Conservation (phyloP, 1,140 invertebrate genomes). For the Eufriesea mexicana region DNA sequence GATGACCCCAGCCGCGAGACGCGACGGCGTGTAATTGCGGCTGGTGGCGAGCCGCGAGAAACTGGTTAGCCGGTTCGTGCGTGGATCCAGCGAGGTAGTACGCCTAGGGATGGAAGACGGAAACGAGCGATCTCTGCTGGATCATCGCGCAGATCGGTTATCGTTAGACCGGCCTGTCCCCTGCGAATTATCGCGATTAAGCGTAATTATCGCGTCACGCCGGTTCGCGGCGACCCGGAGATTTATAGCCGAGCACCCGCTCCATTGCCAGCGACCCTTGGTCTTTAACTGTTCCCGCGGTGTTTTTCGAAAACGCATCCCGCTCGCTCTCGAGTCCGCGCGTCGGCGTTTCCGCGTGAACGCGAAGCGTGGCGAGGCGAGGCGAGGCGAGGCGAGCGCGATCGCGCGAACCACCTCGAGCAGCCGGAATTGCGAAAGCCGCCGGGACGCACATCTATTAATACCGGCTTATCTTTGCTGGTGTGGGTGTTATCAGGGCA, state of each 20-base stretch:
- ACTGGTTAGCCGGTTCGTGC: conserved; percentile 4
- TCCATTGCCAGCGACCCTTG: not conserved
- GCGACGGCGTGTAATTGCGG: conserved; percentile 14
- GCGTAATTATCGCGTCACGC: conserved; percentile 50
- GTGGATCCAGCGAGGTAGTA: not conserved
- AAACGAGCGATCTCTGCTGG: not conserved
- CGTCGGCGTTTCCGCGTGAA: conserved; percentile 33
- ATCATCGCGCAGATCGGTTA: conserved; percentile 14
- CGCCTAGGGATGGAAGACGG: not conserved
- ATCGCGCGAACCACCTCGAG: conserved; percentile 29
- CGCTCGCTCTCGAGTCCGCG: not conserved
- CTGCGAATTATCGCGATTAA: conserved; percentile 39
- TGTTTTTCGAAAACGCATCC: conserved; percentile 16
- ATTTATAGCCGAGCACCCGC: not conserved
- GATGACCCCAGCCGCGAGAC: not conserved
- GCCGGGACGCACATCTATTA: conserved; percentile 78
- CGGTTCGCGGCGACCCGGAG: not conserved
- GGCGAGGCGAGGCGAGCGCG: conserved; percentile 13
- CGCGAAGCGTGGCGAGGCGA: conserved; percentile 14
- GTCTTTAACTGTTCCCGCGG: not conserved
- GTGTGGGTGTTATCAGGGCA: conserved; percentile 81
- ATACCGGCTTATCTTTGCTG: conserved; percentile 76
- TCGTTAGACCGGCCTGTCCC: not conserved
- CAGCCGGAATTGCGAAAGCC: conserved; percentile 75
- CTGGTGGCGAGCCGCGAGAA: not conserved